Conservation (phyloP, 1,140 invertebrate species). For the Bathynomus jamesi region DNA sequence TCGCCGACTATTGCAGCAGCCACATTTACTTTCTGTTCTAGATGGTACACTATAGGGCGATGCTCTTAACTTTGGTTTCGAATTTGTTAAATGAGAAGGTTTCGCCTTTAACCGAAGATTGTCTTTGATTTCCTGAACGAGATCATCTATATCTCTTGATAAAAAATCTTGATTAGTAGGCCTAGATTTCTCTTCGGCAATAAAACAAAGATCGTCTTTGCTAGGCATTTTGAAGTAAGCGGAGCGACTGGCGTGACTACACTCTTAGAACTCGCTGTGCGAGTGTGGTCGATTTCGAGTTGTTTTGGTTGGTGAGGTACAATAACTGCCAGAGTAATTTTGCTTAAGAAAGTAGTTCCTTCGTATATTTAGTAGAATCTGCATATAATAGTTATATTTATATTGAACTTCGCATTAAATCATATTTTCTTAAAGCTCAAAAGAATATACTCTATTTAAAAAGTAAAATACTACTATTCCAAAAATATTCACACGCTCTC, state of each 20-base stretch:
- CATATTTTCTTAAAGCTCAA: no score
- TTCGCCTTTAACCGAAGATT: constrained; percentile 51
- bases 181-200: constrained; percentile 32
- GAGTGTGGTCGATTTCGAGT: not conserved
- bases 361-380: no score
- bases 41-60: constrained; percentile 55
- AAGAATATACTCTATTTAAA: no score
- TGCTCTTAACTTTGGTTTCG: constrained; percentile 47
- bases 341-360: no score
- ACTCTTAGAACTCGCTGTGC: not conserved
- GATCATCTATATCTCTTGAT: constrained; percentile 54
- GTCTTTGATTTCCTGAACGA: constrained; percentile 61
- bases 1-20: constrained; percentile 32
- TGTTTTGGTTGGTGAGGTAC: not conserved
- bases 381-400: no score
- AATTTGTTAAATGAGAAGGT: constrained; percentile 44
- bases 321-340: no score
- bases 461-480: no score
- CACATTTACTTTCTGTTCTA: constrained; percentile 39
- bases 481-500: not conserved
- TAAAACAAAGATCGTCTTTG: constrained; percentile 41
- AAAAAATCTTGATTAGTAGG: constrained; percentile 45
- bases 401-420: no score
- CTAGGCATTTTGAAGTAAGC: constrained; percentile 40
- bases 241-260: not conserved